phyloP scores from a whole-genome alignment of 2,797 vertebrate species.

The Myripristis murdjan region DNA sequence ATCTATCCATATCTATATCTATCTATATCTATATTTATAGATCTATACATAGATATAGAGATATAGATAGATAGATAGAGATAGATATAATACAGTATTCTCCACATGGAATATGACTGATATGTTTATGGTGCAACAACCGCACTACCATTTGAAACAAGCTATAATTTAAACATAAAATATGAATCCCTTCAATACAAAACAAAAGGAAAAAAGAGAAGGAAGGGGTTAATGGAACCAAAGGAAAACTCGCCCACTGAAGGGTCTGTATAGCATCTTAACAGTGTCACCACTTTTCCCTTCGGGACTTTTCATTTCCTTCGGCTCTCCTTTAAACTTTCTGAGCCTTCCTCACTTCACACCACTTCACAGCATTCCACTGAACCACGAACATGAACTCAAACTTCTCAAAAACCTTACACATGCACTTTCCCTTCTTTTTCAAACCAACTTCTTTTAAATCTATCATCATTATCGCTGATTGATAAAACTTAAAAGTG shows the following conservation, averaged over 20 bases:
- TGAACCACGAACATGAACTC: constrained; percentile 60
- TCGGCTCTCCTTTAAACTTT: constrained; percentile 44
- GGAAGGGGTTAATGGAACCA: constrained; percentile 29
- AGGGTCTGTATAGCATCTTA: constrained; percentile 15
- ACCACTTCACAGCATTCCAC: constrained; percentile 61
- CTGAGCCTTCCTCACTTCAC: constrained; percentile 43
- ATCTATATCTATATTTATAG: no score
- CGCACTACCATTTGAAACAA: background rate
- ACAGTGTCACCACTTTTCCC: constrained; percentile 22
- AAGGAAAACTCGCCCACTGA: constrained; percentile 12
- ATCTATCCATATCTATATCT: no score
- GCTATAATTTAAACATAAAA: constrained; percentile 12
- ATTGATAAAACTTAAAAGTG: constrained; percentile 38
- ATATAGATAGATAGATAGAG: no score
- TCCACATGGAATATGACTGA: background rate
- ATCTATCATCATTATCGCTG: constrained; percentile 58
- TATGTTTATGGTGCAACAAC: background rate
- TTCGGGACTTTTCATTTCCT: constrained; percentile 58
- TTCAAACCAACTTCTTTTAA: constrained; percentile 62
- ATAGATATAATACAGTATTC: no score
- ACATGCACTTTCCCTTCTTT: constrained; percentile 61
- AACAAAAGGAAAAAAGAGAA: constrained; percentile 16
- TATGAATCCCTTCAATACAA: constrained; percentile 22
- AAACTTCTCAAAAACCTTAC: constrained; percentile 39
- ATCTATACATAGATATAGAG: no score